These are phyloP conservation scores for Delia radicum DNA, from an alignment of 1,140 invertebrate genomes.

Conservation along the genomic window DNA sequence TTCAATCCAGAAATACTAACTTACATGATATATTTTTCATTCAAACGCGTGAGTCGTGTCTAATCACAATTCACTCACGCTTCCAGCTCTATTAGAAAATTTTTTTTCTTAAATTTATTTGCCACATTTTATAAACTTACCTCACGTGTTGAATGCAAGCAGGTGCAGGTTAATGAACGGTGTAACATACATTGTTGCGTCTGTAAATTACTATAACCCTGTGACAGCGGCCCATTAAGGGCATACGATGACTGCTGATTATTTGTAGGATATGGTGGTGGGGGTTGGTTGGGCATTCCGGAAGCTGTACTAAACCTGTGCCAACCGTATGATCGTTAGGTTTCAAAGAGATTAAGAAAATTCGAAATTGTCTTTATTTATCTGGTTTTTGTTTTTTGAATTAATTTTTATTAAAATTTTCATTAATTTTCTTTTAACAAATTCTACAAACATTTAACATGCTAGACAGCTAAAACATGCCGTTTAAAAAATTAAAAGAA, in stretches of 20 bases:
- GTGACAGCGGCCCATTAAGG: conserved; percentile 51
- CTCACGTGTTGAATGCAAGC: conserved; percentile 55
- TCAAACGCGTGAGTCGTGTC: too few relatives aligned
- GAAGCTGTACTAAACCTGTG: conserved; percentile 53
- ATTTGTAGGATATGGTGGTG: conserved; percentile 57
- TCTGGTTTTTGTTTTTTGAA: background rate
- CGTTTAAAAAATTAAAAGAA: background rate
- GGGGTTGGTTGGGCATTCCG: conserved; percentile 58
- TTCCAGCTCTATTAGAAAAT: too few relatives aligned
- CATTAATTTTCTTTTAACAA: background rate
- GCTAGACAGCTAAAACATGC: background rate
- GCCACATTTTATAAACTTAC: conserved; percentile 32
- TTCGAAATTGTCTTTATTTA: conserved; percentile 46
- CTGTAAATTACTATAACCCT: conserved; percentile 45
- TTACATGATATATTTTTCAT: too few relatives aligned
- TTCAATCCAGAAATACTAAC: too few relatives aligned
- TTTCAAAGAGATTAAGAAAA: conserved; percentile 46
- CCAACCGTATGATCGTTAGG: conserved; percentile 59
- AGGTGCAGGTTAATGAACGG: conserved; percentile 65
- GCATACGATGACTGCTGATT: conserved; percentile 57
- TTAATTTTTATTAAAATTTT: background rate
- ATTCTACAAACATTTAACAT: background rate
- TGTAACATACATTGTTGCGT: conserved; percentile 63
- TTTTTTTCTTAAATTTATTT: background rate
- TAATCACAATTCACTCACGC: too few relatives aligned